Conservation (phyloP, 2,797 vertebrate genomes). For the Onychomys leucogaster region DNA sequence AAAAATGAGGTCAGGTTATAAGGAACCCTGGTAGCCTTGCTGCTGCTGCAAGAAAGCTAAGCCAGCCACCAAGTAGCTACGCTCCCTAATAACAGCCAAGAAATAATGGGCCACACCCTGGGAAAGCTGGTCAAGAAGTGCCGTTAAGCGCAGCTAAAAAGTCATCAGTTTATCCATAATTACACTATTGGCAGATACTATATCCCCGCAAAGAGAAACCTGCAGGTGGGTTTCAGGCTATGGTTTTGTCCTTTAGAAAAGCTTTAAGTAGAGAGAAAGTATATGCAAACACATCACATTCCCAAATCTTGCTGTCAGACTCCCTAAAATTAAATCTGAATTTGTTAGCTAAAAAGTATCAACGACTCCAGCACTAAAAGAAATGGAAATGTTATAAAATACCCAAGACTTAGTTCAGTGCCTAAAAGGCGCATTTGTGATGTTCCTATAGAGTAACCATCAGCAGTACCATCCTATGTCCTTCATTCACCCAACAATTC, state of each 20-base stretch:
- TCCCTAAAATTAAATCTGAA: slow-evolving; percentile 38
- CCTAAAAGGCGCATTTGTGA: not conserved
- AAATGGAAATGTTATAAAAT: not conserved
- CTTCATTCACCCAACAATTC: not conserved
- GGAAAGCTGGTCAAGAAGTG: not conserved
- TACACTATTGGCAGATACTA: not conserved
- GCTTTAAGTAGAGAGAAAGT: not conserved
- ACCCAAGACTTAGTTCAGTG: not conserved
- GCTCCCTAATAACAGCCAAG: slow-evolving; percentile 4
- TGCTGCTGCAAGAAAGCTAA: slow-evolving; percentile 49
- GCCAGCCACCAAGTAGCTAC: not conserved
- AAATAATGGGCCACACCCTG: not conserved
- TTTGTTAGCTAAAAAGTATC: not conserved
- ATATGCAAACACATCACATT: not conserved
- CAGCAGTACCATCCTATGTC: not conserved
- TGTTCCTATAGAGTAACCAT: not conserved
- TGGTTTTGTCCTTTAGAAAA: not conserved
- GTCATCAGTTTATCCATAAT: not conserved
- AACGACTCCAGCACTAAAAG: not conserved
- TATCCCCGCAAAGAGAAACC: not conserved
- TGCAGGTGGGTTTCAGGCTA: not conserved
- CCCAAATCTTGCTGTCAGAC: not conserved
- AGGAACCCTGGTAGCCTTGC: not conserved
- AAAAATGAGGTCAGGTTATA: slow-evolving; percentile 65
- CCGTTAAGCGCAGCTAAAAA: not conserved